phyloP scores from a whole-genome alignment of 2,113 vertebrate species.

The Muntiacus muntjak region DNA sequence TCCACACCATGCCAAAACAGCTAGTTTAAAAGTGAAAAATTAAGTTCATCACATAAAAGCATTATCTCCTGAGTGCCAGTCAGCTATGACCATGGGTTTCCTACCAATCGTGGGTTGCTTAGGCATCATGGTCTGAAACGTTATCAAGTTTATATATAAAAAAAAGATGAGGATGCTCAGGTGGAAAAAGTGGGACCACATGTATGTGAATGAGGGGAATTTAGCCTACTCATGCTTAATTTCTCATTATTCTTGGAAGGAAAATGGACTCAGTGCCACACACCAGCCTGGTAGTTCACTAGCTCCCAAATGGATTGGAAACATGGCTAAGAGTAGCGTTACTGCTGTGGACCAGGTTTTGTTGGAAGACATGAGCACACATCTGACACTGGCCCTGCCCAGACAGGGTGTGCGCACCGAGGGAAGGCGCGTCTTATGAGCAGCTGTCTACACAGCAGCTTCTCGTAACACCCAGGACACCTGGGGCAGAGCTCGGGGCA shows the following conservation, averaged over 20 bases:
- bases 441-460: neutral
- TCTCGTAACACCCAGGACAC: neutral
- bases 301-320: neutral
- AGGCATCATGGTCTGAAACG: neutral
- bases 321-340: neutral
- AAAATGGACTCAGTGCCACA: neutral
- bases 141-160: neutral
- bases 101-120: neutral
- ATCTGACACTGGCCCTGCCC: rapidly evolving
- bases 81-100: neutral
- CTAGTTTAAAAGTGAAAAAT: neutral
- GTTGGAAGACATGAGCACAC: rapidly evolving
- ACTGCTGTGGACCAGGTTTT: rapidly evolving
- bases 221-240: neutral
- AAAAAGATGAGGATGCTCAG: neutral
- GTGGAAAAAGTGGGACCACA: too few relatives aligned
- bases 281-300: neutral
- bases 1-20: neutral
- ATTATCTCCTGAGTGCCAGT: neutral
- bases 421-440: neutral
- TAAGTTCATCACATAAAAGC: neutral
- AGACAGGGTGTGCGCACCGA: rapidly evolving
- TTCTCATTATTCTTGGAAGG: neutral
- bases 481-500: rapidly evolving
- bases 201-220: neutral